Percentiles rank a stretch among this genome's conserved stretches.
Evolutionary conservation across 2,888 invertebrate genomes (phyloP).

Genomic region (Zele albiditarsus): DNA sequence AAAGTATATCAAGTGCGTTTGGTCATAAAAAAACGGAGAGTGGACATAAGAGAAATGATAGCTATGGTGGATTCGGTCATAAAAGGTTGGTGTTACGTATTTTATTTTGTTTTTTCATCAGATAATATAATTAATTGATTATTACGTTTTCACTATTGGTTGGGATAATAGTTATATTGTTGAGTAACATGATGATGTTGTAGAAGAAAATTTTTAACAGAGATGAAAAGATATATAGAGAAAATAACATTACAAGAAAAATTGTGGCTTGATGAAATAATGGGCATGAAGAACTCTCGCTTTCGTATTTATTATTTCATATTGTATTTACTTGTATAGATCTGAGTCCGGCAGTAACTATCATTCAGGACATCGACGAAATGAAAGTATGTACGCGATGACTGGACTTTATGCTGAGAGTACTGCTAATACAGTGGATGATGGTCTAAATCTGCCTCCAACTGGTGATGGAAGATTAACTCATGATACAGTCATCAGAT

Average conservation of each 20-base stretch:
- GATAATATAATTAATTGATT: neutral
- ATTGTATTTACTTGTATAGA: constrained; percentile 50
- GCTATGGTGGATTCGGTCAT: constrained; percentile 65
- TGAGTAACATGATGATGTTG: constrained; percentile 1
- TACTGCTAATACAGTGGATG: constrained; percentile 75
- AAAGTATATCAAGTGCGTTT: constrained; percentile 71
- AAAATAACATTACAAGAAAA: neutral
- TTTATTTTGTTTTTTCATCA: neutral
- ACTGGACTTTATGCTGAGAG: constrained; percentile 88
- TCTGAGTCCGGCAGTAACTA: constrained; percentile 70
- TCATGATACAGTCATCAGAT: constrained; percentile 76
- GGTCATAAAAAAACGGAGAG: constrained; percentile 68
- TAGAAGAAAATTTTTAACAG: neutral
- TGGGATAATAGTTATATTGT: neutral
- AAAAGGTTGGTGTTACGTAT: constrained; percentile 58
- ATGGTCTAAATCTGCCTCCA: constrained; percentile 70
- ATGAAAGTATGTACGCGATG: constrained; percentile 93
- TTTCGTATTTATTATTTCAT: neutral
- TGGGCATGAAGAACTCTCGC: constrained; percentile 1
- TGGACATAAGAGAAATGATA: constrained; percentile 67
- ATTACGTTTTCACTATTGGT: neutral
- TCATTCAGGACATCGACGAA: constrained; percentile 77
- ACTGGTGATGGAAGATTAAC: constrained; percentile 66
- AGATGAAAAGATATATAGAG: neutral
- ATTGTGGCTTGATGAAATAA: neutral